Evolutionary conservation across 1,140 invertebrate genomes (phyloP).

Genomic region (Panonychus citri): DNA sequence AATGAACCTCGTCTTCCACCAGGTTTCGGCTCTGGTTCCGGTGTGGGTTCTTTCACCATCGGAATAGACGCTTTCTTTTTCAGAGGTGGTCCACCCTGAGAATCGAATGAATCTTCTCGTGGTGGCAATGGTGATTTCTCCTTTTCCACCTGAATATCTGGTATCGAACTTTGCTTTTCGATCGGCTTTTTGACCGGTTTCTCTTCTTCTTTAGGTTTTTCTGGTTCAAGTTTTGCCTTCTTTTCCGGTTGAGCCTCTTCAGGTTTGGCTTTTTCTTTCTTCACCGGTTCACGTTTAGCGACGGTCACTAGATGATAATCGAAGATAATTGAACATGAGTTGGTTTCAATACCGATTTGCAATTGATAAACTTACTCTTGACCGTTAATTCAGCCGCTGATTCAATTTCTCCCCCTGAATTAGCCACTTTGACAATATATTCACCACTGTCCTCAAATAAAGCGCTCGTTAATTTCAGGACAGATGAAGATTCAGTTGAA

Average conservation of each 20-base stretch:
- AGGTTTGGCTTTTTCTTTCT: background rate
- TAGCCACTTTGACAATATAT: conserved; percentile 52
- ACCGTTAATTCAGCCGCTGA: conserved; percentile 48
- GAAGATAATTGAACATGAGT: background rate
- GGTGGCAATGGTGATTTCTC: conserved; percentile 1
- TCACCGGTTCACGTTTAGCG: conserved; percentile 2
- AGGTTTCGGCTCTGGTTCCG: conserved; percentile 13
- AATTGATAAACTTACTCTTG: background rate
- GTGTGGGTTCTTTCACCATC: conserved; percentile 14
- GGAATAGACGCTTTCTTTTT: conserved; percentile 20
- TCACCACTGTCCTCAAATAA: conserved; percentile 42
- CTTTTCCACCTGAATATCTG: conserved; percentile 4
- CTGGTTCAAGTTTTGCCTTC: background rate
- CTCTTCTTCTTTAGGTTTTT: background rate
- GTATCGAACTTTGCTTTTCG: background rate
- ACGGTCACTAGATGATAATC: background rate
- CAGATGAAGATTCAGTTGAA: conserved; percentile 56
- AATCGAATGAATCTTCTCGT: background rate
- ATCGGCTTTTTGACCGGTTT: background rate
- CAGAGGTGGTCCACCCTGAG: background rate
- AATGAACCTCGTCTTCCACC: conserved; percentile 4
- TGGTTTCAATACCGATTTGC: background rate
- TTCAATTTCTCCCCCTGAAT: conserved; percentile 58
- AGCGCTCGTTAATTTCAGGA: conserved; percentile 42
- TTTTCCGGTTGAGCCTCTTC: background rate